Percentiles rank a stretch among this genome's conserved stretches.
These are phyloP conservation scores for Steromphala cineraria DNA, from an alignment of 2,888 invertebrate genomes.

Conservation along the genomic window DNA sequence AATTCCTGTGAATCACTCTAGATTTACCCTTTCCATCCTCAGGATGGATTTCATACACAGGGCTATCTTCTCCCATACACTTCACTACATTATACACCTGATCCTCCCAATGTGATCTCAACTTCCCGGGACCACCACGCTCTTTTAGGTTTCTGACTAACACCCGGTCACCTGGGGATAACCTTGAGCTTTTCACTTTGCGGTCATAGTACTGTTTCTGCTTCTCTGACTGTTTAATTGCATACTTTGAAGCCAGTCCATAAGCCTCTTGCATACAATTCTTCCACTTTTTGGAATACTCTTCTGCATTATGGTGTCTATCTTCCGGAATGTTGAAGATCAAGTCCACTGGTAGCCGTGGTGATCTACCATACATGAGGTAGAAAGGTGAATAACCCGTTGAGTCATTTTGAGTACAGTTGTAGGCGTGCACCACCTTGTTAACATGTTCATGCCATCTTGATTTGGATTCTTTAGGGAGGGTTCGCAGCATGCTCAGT, in stretches of 20 bases:
- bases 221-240: background rate
- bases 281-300: too few relatives aligned
- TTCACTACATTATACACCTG: slow-evolving; percentile 4
- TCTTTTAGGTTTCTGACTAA: slow-evolving; percentile 22
- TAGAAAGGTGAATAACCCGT: slow-evolving; percentile 8
- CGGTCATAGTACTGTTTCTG: background rate
- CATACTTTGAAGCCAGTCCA: background rate
- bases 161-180: slow-evolving; percentile 19
- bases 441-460: slow-evolving; percentile 17
- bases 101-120: slow-evolving; percentile 28
- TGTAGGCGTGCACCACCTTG: background rate
- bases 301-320: too few relatives aligned
- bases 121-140: slow-evolving; percentile 23
- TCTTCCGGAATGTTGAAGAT: too few relatives aligned
- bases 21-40: slow-evolving; percentile 3
- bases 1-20: slow-evolving; percentile 20
- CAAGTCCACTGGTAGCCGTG: too few relatives aligned
- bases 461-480: background rate
- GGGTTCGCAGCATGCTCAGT: slow-evolving; percentile 21
- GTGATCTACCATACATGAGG: slow-evolving; percentile 22
- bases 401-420: background rate
- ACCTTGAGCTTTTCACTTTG: background rate
- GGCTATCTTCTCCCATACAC: slow-evolving; percentile 23
- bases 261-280: too few relatives aligned
- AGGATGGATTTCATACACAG: slow-evolving; percentile 20